Percentiles rank a stretch among this genome's conserved stretches.
Conservation (phyloP, 2,113 vertebrate genomes). For the Myrmecobius fasciatus region DNA sequence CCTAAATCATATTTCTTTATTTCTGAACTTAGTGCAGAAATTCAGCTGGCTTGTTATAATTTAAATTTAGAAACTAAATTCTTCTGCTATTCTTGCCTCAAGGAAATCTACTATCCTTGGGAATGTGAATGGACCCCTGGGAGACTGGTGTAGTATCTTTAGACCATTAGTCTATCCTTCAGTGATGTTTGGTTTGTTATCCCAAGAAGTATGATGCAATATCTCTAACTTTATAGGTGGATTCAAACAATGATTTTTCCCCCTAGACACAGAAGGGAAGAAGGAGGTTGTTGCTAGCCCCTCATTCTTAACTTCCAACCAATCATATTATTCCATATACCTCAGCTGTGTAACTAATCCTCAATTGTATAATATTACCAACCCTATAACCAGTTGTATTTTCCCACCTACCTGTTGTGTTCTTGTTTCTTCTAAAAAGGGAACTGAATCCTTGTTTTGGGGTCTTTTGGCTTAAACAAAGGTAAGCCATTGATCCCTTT, state of each 20-base stretch:
- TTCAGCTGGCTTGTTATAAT: neutral
- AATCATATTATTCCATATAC: neutral
- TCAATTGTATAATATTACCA: neutral
- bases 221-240: neutral
- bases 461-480: neutral
- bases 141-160: neutral
- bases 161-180: neutral
- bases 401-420: neutral
- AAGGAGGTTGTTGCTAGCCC: neutral
- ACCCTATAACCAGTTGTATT: neutral
- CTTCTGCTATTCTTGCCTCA: neutral
- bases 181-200: neutral
- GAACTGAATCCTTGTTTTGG: neutral
- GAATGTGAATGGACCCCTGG: neutral
- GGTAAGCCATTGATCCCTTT: neutral
- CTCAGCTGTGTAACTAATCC: neutral
- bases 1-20: neutral
- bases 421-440: neutral
- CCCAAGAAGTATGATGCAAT: neutral
- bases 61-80: neutral
- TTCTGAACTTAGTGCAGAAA: neutral
- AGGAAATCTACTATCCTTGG: neutral
- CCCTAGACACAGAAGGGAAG: neutral
- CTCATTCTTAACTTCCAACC: neutral
- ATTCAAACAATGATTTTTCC: neutral